phyloP scores from a whole-genome alignment of 2,888 invertebrate species.

The Cremastobaeus sp. region DNA sequence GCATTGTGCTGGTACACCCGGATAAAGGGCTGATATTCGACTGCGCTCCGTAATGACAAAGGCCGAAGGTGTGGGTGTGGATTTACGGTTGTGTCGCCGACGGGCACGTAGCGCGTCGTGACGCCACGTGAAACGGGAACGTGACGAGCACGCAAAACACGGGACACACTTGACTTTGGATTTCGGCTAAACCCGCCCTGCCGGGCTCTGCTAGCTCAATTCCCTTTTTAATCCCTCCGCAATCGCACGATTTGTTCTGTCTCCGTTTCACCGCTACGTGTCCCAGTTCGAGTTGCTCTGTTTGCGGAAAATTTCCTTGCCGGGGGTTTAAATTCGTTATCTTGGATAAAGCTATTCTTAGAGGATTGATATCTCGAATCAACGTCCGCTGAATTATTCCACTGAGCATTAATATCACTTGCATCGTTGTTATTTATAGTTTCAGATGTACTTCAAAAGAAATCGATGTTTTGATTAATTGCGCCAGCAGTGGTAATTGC shows the following conservation, averaged over 20 bases:
- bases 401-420: too few species aligned
- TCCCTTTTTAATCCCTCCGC: not conserved
- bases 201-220: not conserved
- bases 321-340: too few species aligned
- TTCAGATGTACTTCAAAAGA: too few species aligned
- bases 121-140: slow-evolving; percentile 41
- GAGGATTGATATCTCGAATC: too few species aligned
- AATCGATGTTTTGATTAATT: too few species aligned
- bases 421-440: too few species aligned
- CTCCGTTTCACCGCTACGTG: not conserved
- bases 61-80: slow-evolving; percentile 10
- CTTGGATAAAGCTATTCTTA: too few species aligned
- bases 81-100: slow-evolving; percentile 9
- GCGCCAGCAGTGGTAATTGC: too few species aligned
- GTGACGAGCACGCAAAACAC: slow-evolving; percentile 42
- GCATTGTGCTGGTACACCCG: slow-evolving; percentile 10
- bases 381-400: too few species aligned
- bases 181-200: slow-evolving; percentile 8
- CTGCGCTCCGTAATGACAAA: slow-evolving; percentile 16
- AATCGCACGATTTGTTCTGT: not conserved
- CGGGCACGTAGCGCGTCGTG: slow-evolving; percentile 35
- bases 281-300: not conserved
- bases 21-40: slow-evolving; percentile 22
- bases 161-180: slow-evolving; percentile 33
- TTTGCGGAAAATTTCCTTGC: too few species aligned